Percentiles rank a stretch among this genome's conserved stretches.
Evolutionary conservation across 2,113 vertebrate genomes (phyloP).

Genomic region (Jacana jacana): DNA sequence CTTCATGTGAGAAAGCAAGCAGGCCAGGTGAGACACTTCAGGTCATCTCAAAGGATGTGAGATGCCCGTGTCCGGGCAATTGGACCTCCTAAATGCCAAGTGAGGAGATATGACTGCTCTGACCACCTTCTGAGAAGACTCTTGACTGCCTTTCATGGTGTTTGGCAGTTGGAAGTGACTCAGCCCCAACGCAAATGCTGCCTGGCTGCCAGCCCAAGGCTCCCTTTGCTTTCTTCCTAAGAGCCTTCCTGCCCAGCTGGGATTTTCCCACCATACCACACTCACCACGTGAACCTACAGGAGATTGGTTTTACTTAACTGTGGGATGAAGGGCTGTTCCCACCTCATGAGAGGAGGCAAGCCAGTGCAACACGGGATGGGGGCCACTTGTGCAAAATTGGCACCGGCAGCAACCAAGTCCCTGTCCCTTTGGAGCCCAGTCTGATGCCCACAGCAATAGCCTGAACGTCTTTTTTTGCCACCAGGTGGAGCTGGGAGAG

Average conservation of each 20-base stretch:
- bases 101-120: not conserved
- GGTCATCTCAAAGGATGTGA: not conserved
- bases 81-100: not conserved
- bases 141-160: not conserved
- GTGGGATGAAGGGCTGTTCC: not conserved
- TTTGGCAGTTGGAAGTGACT: not conserved
- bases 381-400: not conserved
- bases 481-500: constrained; percentile 56
- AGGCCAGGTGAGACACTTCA: not conserved
- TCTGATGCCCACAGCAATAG: rapidly evolving
- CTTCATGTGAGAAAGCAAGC: not conserved
- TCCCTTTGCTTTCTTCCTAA: not conserved
- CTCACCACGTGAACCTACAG: rapidly evolving
- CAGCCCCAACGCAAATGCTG: not conserved
- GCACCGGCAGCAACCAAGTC: not conserved
- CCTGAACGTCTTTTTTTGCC: not conserved
- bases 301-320: not conserved
- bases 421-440: not conserved
- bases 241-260: not conserved
- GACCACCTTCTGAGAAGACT: not conserved
- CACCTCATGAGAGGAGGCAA: rapidly evolving
- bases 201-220: not conserved
- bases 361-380: rapidly evolving
- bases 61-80: no score
- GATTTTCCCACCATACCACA: rapidly evolving